A percentile compares a stretch with the other conserved stretches of the same genome.
phyloP scores from a whole-genome alignment of 2,113 vertebrate species.

The Urocolius indicus region DNA sequence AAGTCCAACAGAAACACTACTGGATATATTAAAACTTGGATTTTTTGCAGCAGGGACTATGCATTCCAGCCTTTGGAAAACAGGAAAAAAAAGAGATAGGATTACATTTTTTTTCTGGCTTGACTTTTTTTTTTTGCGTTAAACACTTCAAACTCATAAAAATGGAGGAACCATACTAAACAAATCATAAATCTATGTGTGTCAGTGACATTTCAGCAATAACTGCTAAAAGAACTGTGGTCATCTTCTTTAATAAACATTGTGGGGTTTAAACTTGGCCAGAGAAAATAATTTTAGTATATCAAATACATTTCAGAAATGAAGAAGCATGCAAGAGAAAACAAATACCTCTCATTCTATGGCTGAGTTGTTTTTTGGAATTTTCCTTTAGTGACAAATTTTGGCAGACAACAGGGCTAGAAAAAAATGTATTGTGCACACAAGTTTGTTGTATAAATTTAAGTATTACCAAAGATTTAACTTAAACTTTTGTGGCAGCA shows the following conservation, averaged over 20 bases:
- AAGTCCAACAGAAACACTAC: conserved; percentile 85
- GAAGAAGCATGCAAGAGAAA: background rate
- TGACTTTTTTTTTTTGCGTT: background rate
- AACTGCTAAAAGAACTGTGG: background rate
- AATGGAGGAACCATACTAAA: background rate
- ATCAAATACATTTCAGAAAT: background rate
- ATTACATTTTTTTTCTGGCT: conserved; percentile 39
- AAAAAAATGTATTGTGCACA: background rate
- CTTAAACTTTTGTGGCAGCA: background rate
- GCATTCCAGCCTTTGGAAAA: conserved; percentile 87
- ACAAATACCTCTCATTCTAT: background rate
- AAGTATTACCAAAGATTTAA: background rate
- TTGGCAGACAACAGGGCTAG: background rate
- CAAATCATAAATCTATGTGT: background rate
- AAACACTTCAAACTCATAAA: conserved; percentile 9
- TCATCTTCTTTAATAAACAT: background rate
- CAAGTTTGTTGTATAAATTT: background rate
- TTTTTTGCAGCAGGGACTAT: conserved; percentile 78
- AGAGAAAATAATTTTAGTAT: background rate
- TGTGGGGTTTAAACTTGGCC: background rate
- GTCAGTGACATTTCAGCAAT: background rate
- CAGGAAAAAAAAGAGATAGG: background rate
- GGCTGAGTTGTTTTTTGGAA: background rate
- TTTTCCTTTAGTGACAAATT: background rate
- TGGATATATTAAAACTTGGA: conserved; percentile 79